A percentile compares a stretch with the other conserved stretches of the same genome.
Conservation (phyloP, 2,888 invertebrate genomes). For the Xestia c-nigrum region DNA sequence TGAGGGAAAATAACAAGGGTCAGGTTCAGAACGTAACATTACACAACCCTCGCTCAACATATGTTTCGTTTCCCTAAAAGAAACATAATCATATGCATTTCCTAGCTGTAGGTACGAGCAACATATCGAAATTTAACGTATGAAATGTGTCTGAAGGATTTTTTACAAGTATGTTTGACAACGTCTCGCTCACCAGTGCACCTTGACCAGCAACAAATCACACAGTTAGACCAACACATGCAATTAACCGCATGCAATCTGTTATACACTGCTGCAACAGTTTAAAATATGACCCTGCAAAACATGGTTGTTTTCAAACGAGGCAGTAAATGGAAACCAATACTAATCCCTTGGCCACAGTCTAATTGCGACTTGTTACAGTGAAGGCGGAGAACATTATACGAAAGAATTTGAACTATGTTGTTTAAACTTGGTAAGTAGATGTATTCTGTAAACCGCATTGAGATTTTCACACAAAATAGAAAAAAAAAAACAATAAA, state of each 20-base stretch:
- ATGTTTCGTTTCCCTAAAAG: neutral
- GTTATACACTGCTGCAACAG: constrained; percentile 12
- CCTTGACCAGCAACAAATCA: constrained; percentile 9
- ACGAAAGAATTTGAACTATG: neutral
- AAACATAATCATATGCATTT: neutral
- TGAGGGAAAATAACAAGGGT: too few species aligned
- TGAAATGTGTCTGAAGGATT: neutral
- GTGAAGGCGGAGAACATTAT: neutral
- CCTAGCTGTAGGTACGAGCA: neutral
- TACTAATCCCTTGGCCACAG: neutral
- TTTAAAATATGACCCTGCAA: constrained; percentile 24
- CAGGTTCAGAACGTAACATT: too few species aligned
- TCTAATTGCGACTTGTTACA: neutral
- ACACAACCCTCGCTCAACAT: neutral
- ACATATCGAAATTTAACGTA: neutral
- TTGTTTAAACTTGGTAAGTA: too few species aligned
- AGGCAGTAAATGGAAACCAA: neutral
- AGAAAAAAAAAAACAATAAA: too few species aligned
- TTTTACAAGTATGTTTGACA: neutral
- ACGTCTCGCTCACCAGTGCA: neutral
- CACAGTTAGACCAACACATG: constrained; percentile 3
- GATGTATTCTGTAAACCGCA: too few species aligned
- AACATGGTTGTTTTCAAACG: constrained; percentile 35
- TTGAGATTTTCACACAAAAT: too few species aligned
- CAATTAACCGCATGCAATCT: constrained; percentile 32